phyloP scores from a whole-genome alignment of 2,113 vertebrate genomes.

The Columba janthina region DNA sequence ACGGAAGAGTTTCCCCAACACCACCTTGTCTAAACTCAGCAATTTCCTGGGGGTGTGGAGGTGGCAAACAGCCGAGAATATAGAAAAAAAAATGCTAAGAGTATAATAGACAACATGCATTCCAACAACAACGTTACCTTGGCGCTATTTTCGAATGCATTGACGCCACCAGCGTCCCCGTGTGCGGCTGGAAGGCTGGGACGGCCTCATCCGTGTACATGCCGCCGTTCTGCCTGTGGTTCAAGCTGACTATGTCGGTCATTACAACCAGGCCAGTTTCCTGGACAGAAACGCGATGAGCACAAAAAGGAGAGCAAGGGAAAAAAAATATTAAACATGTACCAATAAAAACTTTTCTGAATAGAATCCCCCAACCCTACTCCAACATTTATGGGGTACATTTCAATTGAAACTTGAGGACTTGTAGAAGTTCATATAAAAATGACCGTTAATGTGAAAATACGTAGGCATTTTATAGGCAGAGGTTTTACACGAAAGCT shows the following conservation, averaged over 20 bases:
- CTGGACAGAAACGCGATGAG: conserved; percentile 63
- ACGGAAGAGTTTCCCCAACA: background rate
- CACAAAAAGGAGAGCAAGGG: background rate
- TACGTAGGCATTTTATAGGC: background rate
- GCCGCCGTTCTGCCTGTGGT: conserved; percentile 88
- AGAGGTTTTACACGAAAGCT: background rate
- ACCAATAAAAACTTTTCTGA: background rate
- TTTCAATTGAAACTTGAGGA: background rate
- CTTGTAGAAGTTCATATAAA: background rate
- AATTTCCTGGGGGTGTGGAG: background rate
- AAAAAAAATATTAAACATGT: background rate
- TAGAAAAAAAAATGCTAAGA: background rate
- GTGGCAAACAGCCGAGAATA: background rate
- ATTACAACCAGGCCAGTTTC: conserved; percentile 91
- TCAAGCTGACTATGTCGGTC: conserved; percentile 90
- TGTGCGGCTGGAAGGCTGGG: conserved; percentile 90
- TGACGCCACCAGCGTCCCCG: conserved; percentile 81
- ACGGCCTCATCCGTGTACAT: conserved; percentile 92
- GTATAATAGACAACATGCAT: rapidly evolving
- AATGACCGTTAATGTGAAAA: background rate
- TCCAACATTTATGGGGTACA: background rate
- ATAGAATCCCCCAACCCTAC: background rate
- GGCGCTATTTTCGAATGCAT: conserved; percentile 72
- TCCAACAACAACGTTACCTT: conserved; percentile 65
- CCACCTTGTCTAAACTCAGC: background rate